phyloP scores from a whole-genome alignment of 2,888 invertebrate genomes.

The Apomyelois bistriatella region DNA sequence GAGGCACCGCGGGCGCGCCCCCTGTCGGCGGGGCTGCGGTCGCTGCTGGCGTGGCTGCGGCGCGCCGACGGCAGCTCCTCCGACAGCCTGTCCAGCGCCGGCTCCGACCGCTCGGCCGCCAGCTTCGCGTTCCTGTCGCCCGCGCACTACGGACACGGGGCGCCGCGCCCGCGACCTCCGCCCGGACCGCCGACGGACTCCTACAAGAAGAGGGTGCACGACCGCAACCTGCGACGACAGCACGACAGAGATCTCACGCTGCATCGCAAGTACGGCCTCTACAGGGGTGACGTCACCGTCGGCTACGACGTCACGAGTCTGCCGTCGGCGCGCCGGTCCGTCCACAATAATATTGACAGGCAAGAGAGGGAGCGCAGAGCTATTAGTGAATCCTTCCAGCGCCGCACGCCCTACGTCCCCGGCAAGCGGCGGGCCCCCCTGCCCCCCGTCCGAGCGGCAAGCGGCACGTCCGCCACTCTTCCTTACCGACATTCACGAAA shows the following conservation, averaged over 20 bases:
- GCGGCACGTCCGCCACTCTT: conserved; percentile 63
- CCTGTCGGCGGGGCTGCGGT: conserved; percentile 73
- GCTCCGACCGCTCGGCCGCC: conserved; percentile 85
- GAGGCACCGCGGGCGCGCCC: conserved; percentile 64
- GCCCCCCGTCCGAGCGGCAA: conserved; percentile 75
- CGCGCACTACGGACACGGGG: conserved; percentile 63
- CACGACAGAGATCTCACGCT: conserved; percentile 81
- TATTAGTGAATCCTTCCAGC: conserved; percentile 81
- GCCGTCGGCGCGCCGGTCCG: conserved; percentile 40
- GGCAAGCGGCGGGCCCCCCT: conserved; percentile 87
- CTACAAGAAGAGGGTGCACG: conserved; percentile 80
- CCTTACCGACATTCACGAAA: conserved; percentile 51
- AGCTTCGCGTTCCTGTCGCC: conserved; percentile 86
- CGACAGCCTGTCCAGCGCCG: conserved; percentile 83
- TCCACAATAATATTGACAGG: conserved; percentile 30
- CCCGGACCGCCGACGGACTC: conserved; percentile 79
- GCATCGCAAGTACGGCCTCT: conserved; percentile 82
- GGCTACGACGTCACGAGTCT: conserved; percentile 65
- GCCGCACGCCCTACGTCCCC: conserved; percentile 84
- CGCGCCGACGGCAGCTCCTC: conserved; percentile 69
- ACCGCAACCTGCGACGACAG: conserved; percentile 79
- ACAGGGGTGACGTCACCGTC: conserved; percentile 40
- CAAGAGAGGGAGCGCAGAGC: conserved; percentile 73
- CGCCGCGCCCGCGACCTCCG: conserved; percentile 63
- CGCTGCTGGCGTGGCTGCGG: conserved; percentile 87